Conservation (phyloP, 53 echinoderm and acorn worm species). For the Temnopleurus reevesii region DNA sequence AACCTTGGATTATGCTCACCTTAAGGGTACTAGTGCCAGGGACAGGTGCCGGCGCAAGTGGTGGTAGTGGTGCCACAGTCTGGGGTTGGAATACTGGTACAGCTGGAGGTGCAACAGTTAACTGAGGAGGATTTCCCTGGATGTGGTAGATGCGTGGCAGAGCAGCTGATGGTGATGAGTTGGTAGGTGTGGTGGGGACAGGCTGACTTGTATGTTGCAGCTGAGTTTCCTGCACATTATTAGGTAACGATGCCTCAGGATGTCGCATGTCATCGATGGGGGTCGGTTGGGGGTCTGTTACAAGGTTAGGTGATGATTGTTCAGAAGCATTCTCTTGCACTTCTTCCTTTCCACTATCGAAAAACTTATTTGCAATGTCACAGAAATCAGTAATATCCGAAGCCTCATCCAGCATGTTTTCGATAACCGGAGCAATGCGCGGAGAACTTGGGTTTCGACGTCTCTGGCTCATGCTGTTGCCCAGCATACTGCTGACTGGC, state of each 20-base stretch:
- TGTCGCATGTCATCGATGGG: neutral
- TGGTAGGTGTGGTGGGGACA: neutral
- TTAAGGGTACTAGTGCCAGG: neutral
- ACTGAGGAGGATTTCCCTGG: constrained; percentile 24
- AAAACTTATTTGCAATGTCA: constrained; percentile 80
- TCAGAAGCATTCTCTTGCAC: neutral
- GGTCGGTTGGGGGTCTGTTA: neutral
- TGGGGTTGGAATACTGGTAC: neutral
- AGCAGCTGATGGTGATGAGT: neutral
- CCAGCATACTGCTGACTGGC: constrained; percentile 56
- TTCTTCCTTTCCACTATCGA: constrained; percentile 61
- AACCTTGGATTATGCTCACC: no score
- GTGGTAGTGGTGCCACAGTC: neutral
- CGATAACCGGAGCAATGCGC: constrained; percentile 59
- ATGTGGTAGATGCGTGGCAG: neutral
- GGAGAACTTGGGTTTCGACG: constrained; percentile 20
- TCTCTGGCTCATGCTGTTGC: neutral
- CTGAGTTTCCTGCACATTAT: neutral
- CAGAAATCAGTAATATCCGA: constrained; percentile 92
- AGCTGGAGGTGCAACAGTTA: neutral
- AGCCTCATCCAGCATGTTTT: constrained; percentile 89
- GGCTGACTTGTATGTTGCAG: neutral
- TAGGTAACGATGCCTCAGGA: neutral
- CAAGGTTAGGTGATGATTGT: neutral
- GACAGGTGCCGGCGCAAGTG: neutral